A percentile compares a stretch with the other conserved stretches of the same genome.
phyloP scores from a whole-genome alignment of 2,888 invertebrate genomes.

The Leucania comma region DNA sequence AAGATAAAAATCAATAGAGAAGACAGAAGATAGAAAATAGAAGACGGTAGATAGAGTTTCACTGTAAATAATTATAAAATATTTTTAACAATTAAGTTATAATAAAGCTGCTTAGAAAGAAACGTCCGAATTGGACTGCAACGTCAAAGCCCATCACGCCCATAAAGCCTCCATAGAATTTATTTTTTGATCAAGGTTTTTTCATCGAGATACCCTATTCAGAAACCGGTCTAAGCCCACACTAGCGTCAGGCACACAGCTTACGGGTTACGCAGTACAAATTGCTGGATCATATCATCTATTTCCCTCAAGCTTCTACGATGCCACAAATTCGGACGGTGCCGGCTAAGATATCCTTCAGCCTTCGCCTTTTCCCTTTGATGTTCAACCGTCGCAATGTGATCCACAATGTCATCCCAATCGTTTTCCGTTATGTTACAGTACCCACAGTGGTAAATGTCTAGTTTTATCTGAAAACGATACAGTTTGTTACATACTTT shows the following conservation, averaged over 20 bases:
- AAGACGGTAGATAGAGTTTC: too few species aligned
- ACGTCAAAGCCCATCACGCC: too few species aligned
- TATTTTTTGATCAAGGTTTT: too few species aligned
- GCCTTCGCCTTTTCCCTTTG: neutral
- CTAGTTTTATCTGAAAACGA: constrained; percentile 47
- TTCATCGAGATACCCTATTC: neutral
- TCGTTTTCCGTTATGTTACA: constrained; percentile 13
- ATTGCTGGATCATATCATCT: neutral
- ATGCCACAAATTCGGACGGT: neutral
- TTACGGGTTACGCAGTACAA: neutral
- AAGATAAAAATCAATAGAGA: too few species aligned
- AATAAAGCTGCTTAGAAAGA: too few species aligned
- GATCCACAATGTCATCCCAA: constrained; percentile 56
- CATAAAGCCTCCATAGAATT: too few species aligned
- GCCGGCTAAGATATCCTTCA: neutral
- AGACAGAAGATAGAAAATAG: too few species aligned
- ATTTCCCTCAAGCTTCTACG: neutral
- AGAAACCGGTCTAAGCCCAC: neutral
- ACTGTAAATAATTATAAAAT: too few species aligned
- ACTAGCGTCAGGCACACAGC: neutral
- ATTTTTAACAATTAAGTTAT: too few species aligned
- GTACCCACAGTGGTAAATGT: constrained; percentile 43
- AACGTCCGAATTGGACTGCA: too few species aligned
- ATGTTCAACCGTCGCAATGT: constrained; percentile 25
- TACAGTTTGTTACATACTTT: too few species aligned